Percentiles rank a stretch among this genome's conserved stretches.
Evolutionary conservation across 2,888 invertebrate genomes (phyloP).

Genomic region (Tenthredo amoena): DNA sequence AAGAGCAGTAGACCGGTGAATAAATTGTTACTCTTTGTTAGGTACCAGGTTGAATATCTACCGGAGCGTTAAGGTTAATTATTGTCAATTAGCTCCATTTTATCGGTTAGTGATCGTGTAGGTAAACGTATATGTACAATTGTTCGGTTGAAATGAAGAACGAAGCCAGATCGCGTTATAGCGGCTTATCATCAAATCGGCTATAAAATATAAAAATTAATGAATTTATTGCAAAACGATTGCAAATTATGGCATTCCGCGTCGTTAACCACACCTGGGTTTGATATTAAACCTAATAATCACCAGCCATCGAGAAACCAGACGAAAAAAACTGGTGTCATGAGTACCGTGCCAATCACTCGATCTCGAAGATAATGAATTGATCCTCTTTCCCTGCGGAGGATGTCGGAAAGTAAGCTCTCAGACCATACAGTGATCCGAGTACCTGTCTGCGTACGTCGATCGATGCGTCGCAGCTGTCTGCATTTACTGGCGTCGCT

Average conservation of each 20-base stretch:
- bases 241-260: background rate
- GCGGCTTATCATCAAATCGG: background rate
- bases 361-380: background rate
- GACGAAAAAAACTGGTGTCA: background rate
- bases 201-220: background rate
- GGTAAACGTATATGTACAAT: background rate
- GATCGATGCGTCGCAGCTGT: constrained; percentile 14
- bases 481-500: background rate
- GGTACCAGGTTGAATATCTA: background rate
- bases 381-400: background rate
- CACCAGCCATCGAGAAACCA: background rate
- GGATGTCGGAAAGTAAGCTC: background rate
- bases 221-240: constrained; percentile 1
- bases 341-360: constrained; percentile 9
- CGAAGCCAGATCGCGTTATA: background rate
- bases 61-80: constrained; percentile 15
- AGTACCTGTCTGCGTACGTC: background rate
- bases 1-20: background rate
- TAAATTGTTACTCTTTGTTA: background rate
- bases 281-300: background rate
- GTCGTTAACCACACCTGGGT: background rate
- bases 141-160: background rate
- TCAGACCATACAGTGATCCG: background rate
- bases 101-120: background rate
- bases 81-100: constrained; percentile 8